These are phyloP conservation scores for Smithornis capensis DNA, from an alignment of 2,113 vertebrate species.

Conservation along the genomic window DNA sequence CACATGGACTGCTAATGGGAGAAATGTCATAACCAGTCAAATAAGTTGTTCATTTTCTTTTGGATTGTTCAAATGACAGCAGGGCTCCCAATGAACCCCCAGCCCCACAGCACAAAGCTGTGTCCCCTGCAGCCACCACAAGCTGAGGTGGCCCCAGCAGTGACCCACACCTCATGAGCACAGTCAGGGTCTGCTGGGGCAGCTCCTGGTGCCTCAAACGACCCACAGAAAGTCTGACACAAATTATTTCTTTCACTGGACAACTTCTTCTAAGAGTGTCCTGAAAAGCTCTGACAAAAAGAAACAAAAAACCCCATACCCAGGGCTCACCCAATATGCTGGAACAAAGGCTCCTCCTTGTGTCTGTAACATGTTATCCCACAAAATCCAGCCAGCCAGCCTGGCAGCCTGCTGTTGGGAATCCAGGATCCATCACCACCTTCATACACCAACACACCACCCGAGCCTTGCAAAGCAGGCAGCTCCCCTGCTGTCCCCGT, in stretches of 20 bases:
- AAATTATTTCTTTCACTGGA: background rate
- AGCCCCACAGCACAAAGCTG: fast-evolving
- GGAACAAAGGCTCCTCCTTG: background rate
- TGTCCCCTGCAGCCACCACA: background rate
- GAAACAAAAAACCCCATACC: too few species aligned
- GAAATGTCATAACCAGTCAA: fast-evolving
- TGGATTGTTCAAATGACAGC: fast-evolving
- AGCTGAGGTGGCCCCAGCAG: background rate
- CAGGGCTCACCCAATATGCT: background rate
- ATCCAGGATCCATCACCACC: background rate
- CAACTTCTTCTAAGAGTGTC: background rate
- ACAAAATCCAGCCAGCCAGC: background rate
- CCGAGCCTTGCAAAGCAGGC: background rate
- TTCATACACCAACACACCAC: background rate
- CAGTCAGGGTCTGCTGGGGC: background rate
- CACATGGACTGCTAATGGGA: fast-evolving
- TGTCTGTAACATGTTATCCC: fast-evolving
- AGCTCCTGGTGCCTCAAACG: background rate
- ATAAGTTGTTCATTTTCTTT: background rate
- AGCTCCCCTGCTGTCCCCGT: background rate
- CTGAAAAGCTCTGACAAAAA: background rate
- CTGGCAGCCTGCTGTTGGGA: background rate
- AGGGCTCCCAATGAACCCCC: fast-evolving
- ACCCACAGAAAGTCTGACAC: background rate
- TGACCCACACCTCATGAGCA: background rate